Evolutionary conservation across 2,797 vertebrate genomes (phyloP), one percentile per base, ranked within the genome.

Genomic region (Heteromormyrus szaboi): DNA sequence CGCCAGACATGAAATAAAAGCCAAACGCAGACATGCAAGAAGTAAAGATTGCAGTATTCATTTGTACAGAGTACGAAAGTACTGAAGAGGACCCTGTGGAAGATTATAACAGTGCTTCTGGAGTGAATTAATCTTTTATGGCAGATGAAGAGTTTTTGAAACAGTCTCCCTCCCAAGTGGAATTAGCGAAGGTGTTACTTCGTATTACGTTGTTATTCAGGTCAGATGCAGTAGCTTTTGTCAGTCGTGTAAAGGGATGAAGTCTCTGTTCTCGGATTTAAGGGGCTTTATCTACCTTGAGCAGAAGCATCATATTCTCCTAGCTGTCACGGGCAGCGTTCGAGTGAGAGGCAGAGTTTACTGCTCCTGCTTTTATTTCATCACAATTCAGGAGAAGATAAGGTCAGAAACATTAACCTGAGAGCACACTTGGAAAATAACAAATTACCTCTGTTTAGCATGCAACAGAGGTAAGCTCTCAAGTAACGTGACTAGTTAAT

Each of bases 61-160:
- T 37, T 37, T 3, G 37, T 37, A 79, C 72, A 6, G 37, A 44
- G 72, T 79, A 79, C 1, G 14, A 44, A 79, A 7, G 19, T 46
- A 85, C 46, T 68, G 51, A 87, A 65, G 72, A 50, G 25, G 54
- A 85, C 41, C 17, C 59, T 33, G 53, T 68, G 46, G 46, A 79
- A 50, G 48, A 48, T 65, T 72, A 41, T 44, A 86, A 68, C 83
- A 48, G 54, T 46, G 33, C 37, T 88, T 41, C 51, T 62, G 25
- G 79, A 72, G 17, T 56, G 25, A 65, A 84, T 87, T 84, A 87
- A 89, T 89, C 46, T 76, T 25, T 84, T 89, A 86, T 46, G 54
- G 56, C 19, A 65, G 37, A 83, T 51, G 54, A 62, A 29, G 53
- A 53, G 56, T 48, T 85, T 89, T 89, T 87, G 87, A 89, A 89